These are phyloP conservation scores for Andrena trimmerana DNA, from an alignment of 2,888 invertebrate genomes.

Conservation along the genomic window DNA sequence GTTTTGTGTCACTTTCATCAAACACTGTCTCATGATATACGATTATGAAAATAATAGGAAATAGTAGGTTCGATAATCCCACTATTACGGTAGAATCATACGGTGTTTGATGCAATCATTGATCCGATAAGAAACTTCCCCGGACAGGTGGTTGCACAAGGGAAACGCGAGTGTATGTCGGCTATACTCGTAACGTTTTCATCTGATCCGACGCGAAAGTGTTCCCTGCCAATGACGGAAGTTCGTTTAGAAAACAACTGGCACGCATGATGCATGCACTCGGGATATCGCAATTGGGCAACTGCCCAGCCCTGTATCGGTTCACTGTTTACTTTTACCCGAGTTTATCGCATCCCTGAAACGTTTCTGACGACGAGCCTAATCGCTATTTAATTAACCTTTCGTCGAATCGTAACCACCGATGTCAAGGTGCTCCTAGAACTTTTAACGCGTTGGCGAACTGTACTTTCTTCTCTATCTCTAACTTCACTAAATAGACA, in stretches of 20 bases:
- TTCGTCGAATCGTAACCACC: background rate
- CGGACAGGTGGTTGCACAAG: constrained; percentile 17
- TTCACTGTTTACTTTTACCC: constrained; percentile 43
- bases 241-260: constrained; percentile 53
- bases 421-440: background rate
- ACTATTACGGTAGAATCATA: background rate
- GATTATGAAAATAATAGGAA: background rate
- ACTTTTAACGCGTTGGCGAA: background rate
- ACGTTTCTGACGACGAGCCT: constrained; percentile 16
- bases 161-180: constrained; percentile 9
- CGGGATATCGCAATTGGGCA: constrained; percentile 63
- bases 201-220: constrained; percentile 41
- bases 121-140: constrained; percentile 8
- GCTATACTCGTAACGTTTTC: constrained; percentile 24
- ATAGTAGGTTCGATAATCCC: constrained; percentile 1
- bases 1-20: too few relatives aligned
- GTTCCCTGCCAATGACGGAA: constrained; percentile 38
- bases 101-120: background rate
- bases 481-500: too few relatives aligned
- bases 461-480: background rate
- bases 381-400: constrained; percentile 1
- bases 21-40: background rate
- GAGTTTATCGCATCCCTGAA: constrained; percentile 31
- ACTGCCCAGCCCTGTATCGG: constrained; percentile 41
- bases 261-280: constrained; percentile 58